A percentile compares a stretch with the other conserved stretches of the same genome.
phyloP scores from a whole-genome alignment of 2,113 vertebrate genomes.

The Notothenia rossii region DNA sequence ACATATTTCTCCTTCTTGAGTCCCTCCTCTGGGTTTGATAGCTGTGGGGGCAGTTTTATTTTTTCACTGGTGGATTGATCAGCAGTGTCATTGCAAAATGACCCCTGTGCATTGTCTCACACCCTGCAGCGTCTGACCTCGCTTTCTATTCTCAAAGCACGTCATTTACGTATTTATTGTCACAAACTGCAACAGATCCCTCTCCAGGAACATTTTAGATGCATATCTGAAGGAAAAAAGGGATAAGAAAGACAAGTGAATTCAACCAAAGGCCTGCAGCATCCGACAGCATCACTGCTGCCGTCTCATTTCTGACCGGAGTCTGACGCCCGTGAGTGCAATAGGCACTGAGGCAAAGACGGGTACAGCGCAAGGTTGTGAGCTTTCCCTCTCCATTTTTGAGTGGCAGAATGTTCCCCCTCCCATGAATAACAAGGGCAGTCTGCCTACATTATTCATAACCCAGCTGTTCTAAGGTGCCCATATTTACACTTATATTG shows the following conservation, averaged over 20 bases:
- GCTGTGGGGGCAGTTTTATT: slow-evolving; percentile 19
- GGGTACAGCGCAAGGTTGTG: slow-evolving; percentile 63
- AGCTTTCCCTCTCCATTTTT: slow-evolving; percentile 70
- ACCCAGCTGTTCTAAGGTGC: slow-evolving; percentile 81
- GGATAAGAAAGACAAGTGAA: slow-evolving; percentile 49
- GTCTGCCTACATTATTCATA: slow-evolving; percentile 81
- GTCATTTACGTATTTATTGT: slow-evolving; percentile 49
- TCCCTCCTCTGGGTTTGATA: slow-evolving; percentile 35
- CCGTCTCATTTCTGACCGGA: slow-evolving; percentile 45
- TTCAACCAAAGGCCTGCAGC: slow-evolving; percentile 53
- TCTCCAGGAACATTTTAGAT: slow-evolving; percentile 42
- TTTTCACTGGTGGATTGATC: slow-evolving; percentile 32
- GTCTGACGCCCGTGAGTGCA: slow-evolving; percentile 58
- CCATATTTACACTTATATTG: slow-evolving; percentile 85
- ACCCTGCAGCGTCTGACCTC: slow-evolving; percentile 19
- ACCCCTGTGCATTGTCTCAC: slow-evolving; percentile 30
- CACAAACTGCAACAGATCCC: slow-evolving; percentile 40
- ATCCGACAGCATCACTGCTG: slow-evolving; percentile 30
- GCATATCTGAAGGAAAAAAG: slow-evolving; percentile 32
- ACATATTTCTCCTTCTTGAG: slow-evolving; percentile 16
- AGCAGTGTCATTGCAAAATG: slow-evolving; percentile 27
- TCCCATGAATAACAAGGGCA: slow-evolving; percentile 83
- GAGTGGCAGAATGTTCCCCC: slow-evolving; percentile 76
- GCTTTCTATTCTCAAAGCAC: slow-evolving; percentile 23
- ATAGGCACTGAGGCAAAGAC: slow-evolving; percentile 50